Percentiles rank a stretch among this genome's conserved stretches.
Evolutionary conservation across 1,140 invertebrate species (phyloP).

Genomic region (Caenorhabditis tropicalis): DNA sequence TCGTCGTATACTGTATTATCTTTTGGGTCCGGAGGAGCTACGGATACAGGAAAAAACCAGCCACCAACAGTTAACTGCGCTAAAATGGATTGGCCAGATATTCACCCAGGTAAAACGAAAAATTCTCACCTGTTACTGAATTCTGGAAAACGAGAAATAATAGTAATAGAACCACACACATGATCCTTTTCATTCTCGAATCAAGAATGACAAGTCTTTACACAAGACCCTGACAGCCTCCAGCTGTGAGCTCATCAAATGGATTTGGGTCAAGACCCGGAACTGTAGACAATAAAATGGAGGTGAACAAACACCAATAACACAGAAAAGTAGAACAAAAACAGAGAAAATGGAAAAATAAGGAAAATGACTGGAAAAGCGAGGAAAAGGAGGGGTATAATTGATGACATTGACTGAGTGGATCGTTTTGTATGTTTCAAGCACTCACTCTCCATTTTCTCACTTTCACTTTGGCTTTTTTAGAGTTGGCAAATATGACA

Average conservation of each 20-base stretch:
- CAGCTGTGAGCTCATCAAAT: conserved; percentile 43
- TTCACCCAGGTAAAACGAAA: not conserved
- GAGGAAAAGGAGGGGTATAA: not conserved
- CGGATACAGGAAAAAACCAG: conserved; percentile 6
- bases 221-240: not conserved
- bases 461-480: not conserved
- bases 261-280: conserved; percentile 24
- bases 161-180: not conserved
- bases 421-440: conserved; percentile 42
- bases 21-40: not conserved
- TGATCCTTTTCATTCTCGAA: not conserved
- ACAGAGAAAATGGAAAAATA: not conserved
- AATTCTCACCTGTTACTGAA: not conserved
- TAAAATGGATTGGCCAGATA: conserved; percentile 10
- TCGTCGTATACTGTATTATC: conserved; percentile 10
- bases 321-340: not conserved
- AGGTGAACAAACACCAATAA: not conserved
- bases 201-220: not conserved
- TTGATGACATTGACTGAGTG: conserved; percentile 31
- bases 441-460: conserved; percentile 12
- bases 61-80: conserved; percentile 15
- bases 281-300: not conserved
- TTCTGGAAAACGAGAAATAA: not conserved
- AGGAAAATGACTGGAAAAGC: conserved; percentile 19
- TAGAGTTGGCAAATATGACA: conserved; percentile 29